Conservation (phyloP, 2,113 vertebrate species). For the Stigmatopora nigra region DNA sequence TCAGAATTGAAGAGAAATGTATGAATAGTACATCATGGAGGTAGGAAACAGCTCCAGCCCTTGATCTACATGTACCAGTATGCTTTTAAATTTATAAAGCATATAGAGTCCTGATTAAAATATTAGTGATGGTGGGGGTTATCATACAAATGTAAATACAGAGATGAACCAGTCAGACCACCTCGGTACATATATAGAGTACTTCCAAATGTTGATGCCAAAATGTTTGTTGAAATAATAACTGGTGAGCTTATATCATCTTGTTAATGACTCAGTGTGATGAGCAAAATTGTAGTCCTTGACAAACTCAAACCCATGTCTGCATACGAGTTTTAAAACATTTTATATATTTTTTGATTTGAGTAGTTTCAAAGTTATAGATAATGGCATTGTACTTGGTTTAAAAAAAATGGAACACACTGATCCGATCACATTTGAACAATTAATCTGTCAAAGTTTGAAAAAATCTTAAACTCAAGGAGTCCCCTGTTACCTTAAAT, state of each 20-base stretch:
- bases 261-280: not conserved
- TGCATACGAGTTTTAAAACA: not conserved
- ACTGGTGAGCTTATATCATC: not conserved
- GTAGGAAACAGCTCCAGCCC: not conserved
- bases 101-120: not conserved
- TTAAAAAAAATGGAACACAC: not conserved
- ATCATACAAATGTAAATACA: not conserved
- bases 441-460: not conserved
- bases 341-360: not conserved
- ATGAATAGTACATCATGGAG: not conserved
- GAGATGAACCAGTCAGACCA: not conserved
- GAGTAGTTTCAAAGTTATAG: not conserved
- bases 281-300: not conserved
- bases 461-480: constrained; percentile 4
- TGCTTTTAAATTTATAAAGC: not conserved
- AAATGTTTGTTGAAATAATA: not conserved
- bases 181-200: not conserved
- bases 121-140: not conserved
- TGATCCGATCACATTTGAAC: not conserved
- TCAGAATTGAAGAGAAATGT: not conserved
- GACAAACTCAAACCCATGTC: not conserved
- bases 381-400: not conserved
- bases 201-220: not conserved
- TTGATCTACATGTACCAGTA: not conserved
- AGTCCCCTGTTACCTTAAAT: constrained; percentile 83